Conservation (phyloP, 2,888 invertebrate genomes). For the Diplolepis rosae region DNA sequence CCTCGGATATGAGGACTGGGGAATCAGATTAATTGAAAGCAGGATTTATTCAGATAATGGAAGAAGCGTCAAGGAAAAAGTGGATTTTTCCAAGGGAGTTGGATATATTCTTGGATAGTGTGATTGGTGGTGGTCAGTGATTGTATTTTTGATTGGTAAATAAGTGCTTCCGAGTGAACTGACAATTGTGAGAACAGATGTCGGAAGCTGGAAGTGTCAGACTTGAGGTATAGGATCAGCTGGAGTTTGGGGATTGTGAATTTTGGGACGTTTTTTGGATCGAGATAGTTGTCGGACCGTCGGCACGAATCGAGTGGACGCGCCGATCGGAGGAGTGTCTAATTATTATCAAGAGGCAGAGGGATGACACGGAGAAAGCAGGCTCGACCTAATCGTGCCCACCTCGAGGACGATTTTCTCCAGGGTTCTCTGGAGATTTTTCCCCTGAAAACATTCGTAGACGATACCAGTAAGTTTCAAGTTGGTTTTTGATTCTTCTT, state of each 20-base stretch:
- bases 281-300: conserved; percentile 46
- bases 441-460: conserved; percentile 61
- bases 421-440: conserved; percentile 66
- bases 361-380: conserved; percentile 74
- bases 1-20: conserved; percentile 5
- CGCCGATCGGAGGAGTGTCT: conserved; percentile 35
- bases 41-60: conserved; percentile 40
- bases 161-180: conserved; percentile 9
- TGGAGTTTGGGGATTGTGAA: conserved; percentile 3
- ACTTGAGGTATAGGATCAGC: conserved; percentile 12
- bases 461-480: conserved; percentile 65
- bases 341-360: conserved; percentile 49
- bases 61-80: conserved; percentile 50
- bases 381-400: conserved; percentile 73
- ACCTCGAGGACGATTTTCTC: conserved; percentile 72
- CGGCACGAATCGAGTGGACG: conserved; percentile 39
- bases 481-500: conserved; percentile 10
- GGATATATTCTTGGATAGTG: conserved; percentile 57
- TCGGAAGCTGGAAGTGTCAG: not conserved
- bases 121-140: conserved; percentile 46
- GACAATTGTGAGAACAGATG: not conserved
- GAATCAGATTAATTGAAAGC: not conserved
- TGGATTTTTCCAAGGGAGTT: conserved; percentile 61
- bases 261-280: conserved; percentile 24
- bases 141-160: not conserved